These are phyloP conservation scores for Schizaphis graminum DNA, from an alignment of 2,888 invertebrate species.

Conservation along the genomic window DNA sequence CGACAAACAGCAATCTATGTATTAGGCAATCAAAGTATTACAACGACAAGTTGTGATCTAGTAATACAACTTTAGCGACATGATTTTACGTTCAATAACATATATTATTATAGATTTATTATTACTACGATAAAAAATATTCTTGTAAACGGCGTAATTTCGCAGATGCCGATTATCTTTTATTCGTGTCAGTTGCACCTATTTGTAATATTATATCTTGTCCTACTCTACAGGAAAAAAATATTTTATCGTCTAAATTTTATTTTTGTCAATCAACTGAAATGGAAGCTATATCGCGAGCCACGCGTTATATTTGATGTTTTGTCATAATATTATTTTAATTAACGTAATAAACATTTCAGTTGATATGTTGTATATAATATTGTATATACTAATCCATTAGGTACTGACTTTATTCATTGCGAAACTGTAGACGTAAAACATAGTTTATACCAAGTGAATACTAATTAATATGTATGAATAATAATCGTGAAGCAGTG, in stretches of 20 bases:
- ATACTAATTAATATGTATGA: not conserved
- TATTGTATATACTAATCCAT: not conserved
- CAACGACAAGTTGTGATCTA: not conserved
- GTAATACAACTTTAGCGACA: not conserved
- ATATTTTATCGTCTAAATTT: not conserved
- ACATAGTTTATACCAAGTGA: not conserved
- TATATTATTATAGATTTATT: not conserved
- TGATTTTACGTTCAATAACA: not conserved
- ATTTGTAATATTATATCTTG: not conserved
- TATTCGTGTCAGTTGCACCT: not conserved
- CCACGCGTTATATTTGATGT: not conserved
- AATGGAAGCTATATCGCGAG: not conserved
- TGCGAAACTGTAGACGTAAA: not conserved
- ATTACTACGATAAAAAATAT: not conserved
- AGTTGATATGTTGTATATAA: not conserved
- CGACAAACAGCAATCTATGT: not conserved
- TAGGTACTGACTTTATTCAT: not conserved
- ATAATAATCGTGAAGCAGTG: not conserved
- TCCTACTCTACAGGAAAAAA: not conserved
- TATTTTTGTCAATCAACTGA: not conserved
- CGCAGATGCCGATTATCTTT: not conserved
- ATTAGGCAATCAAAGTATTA: not conserved
- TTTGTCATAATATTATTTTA: not conserved
- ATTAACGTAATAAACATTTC: not conserved
- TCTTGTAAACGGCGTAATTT: not conserved